These are phyloP conservation scores for Tricholaema leucomelas DNA, from an alignment of 2,113 vertebrate genomes.

Conservation along the genomic window DNA sequence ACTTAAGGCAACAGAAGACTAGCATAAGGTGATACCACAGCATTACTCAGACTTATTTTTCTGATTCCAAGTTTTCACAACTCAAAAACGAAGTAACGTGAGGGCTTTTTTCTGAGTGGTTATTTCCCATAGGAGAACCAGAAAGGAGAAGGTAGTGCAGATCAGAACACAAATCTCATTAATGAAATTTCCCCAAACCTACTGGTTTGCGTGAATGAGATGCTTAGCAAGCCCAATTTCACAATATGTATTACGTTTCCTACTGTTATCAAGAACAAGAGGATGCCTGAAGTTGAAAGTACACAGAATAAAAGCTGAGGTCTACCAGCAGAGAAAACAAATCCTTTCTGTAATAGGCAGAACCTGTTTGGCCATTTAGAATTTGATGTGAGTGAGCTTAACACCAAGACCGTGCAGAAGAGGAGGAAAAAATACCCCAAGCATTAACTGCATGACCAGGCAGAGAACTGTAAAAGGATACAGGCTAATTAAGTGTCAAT, in stretches of 20 bases:
- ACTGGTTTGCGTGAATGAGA: not conserved
- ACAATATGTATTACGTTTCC: not conserved
- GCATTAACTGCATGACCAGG: not conserved
- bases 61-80: conserved; percentile 1
- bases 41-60: not conserved
- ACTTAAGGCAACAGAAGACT: not conserved
- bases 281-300: not conserved
- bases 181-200: not conserved
- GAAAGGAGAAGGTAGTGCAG: not conserved
- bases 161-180: not conserved
- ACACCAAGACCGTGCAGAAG: not conserved
- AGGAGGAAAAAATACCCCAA: not conserved
- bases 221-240: not conserved
- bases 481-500: not conserved
- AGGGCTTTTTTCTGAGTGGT: not conserved
- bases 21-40: not conserved
- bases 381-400: not conserved
- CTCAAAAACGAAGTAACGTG: not conserved
- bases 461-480: not conserved
- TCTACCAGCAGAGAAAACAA: not conserved
- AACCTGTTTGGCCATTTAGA: not conserved
- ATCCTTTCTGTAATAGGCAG: not conserved
- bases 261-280: not conserved
- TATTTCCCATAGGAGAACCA: not conserved
- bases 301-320: not conserved